Evolutionary conservation across 2,888 invertebrate species (phyloP).

Genomic region (Abscondita cerata): DNA sequence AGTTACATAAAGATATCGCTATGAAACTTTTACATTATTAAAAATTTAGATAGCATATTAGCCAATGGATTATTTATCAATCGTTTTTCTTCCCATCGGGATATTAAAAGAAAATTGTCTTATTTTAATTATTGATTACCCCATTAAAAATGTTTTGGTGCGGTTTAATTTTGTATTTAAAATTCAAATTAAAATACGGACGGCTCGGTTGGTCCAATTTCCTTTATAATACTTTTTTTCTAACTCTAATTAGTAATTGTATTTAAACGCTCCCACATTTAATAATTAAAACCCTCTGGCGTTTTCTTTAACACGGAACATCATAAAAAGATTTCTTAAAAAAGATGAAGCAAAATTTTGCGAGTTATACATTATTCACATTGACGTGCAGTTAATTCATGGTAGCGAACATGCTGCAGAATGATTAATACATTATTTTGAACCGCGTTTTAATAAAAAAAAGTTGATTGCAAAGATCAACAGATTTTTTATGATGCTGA

Average conservation of each 20-base stretch:
- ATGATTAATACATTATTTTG: too few relatives aligned
- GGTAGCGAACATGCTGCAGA: too few relatives aligned
- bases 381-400: too few relatives aligned
- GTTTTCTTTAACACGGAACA: too few relatives aligned
- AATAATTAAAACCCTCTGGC: not conserved
- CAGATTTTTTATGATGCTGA: too few relatives aligned
- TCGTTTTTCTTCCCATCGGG: slow-evolving; percentile 14
- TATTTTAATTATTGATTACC: not conserved
- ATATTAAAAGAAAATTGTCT: not conserved
- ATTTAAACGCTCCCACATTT: not conserved
- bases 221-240: slow-evolving; percentile 2
- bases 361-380: too few relatives aligned
- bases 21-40: slow-evolving; percentile 31
- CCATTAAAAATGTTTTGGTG: slow-evolving; percentile 7
- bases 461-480: too few relatives aligned
- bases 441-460: too few relatives aligned
- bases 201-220: not conserved
- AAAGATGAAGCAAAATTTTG: too few relatives aligned
- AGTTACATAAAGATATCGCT: slow-evolving; percentile 29
- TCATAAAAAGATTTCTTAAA: too few relatives aligned
- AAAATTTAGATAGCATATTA: slow-evolving; percentile 13
- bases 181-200: not conserved
- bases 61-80: slow-evolving; percentile 22
- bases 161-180: not conserved
- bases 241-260: slow-evolving; percentile 1